phyloP scores from a whole-genome alignment of 2,113 vertebrate genomes.

The Catharus fuscescens region DNA sequence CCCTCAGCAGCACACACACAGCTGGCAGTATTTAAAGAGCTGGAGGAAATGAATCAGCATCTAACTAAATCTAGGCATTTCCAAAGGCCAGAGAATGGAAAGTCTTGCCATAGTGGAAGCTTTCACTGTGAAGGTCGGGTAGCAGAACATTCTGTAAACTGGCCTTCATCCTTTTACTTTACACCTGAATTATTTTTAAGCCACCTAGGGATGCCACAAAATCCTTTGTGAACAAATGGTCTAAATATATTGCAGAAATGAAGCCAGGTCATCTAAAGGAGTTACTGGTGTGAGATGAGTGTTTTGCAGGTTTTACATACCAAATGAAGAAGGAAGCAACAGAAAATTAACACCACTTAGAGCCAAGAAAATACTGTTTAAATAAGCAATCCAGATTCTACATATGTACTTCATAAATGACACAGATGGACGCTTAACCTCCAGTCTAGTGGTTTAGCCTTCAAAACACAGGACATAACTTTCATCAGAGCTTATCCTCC shows the following conservation, averaged over 20 bases:
- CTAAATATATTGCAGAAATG: constrained; percentile 56
- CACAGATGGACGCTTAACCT: constrained; percentile 8
- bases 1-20: constrained; percentile 50
- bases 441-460: background rate
- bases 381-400: constrained; percentile 25
- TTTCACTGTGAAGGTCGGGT: background rate
- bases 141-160: background rate
- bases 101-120: constrained; percentile 1
- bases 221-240: background rate
- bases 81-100: constrained; percentile 56
- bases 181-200: constrained; percentile 26
- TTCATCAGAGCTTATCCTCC: constrained; percentile 46
- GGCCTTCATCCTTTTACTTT: background rate
- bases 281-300: background rate
- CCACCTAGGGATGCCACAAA: background rate
- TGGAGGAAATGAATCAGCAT: constrained; percentile 72
- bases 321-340: constrained; percentile 29
- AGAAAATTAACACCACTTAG: background rate
- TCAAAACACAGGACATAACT: background rate
- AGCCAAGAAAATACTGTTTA: constrained; percentile 23
- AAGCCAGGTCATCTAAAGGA: background rate
- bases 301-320: constrained; percentile 2
- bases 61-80: constrained; percentile 45
- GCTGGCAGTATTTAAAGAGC: constrained; percentile 62
- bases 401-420: background rate